Percentiles rank a stretch among this genome's conserved stretches.
These are phyloP conservation scores for Micrasema minimum DNA, from an alignment of 1,140 invertebrate genomes.

Conservation along the genomic window DNA sequence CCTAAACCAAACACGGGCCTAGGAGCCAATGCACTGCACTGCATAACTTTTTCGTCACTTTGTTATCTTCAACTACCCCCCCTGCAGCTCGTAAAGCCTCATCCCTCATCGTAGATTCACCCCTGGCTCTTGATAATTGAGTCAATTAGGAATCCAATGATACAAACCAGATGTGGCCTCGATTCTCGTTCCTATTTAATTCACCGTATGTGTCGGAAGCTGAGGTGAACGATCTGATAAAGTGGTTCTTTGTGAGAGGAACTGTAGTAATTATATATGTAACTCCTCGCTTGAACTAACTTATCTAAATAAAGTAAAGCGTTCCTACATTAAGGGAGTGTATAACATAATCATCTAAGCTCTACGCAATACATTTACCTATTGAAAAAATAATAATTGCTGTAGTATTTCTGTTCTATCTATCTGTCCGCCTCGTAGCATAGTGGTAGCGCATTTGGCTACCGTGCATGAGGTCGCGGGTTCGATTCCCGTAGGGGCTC, in stretches of 20 bases:
- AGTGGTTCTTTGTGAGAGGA: conserved; percentile 1
- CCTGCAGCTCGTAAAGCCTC: conserved; percentile 33
- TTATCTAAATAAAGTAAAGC: too few relatives aligned
- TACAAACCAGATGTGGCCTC: conserved; percentile 50
- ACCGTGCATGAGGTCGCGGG: too few relatives aligned
- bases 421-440: too few relatives aligned
- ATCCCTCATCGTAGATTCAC: conserved; percentile 13
- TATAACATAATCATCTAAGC: too few relatives aligned
- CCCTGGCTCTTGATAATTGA: conserved; percentile 49
- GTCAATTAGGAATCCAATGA: conserved; percentile 51
- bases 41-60: conserved; percentile 14
- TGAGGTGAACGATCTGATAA: conserved; percentile 10
- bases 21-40: neutral
- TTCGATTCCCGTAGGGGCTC: too few relatives aligned
- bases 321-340: too few relatives aligned
- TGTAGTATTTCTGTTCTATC: too few relatives aligned
- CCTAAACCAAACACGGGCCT: conserved; percentile 19
- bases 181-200: conserved; percentile 27
- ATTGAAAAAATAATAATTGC: too few relatives aligned
- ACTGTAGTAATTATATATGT: too few relatives aligned
- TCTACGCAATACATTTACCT: too few relatives aligned
- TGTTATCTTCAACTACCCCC: conserved; percentile 14
- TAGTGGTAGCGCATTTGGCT: too few relatives aligned
- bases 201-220: conserved; percentile 8
- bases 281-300: too few relatives aligned